A percentile compares a stretch with the other conserved stretches of the same genome.
phyloP scores from a whole-genome alignment of 2,888 invertebrate genomes.

The Eupeodes luniger region DNA sequence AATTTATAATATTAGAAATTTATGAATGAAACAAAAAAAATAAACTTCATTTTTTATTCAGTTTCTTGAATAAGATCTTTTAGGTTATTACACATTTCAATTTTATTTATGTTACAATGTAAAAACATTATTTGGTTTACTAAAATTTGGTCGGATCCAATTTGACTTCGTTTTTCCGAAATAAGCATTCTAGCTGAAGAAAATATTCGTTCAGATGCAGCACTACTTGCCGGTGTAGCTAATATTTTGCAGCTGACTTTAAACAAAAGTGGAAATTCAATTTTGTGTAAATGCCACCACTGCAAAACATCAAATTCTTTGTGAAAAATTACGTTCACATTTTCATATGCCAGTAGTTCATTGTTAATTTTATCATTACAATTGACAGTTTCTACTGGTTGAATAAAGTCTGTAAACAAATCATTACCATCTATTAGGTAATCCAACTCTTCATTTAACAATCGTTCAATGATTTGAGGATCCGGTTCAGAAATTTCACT shows the following conservation, averaged over 20 bases:
- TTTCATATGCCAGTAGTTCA: no score
- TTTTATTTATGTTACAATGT: conserved; percentile 40
- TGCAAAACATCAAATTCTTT: background rate
- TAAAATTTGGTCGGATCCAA: conserved; percentile 48
- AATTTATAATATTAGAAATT: conserved; percentile 16
- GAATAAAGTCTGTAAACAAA: no score
- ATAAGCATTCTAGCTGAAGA: conserved; percentile 29
- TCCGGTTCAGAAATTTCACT: background rate
- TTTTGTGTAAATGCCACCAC: background rate
- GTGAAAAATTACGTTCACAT: no score
- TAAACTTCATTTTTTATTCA: conserved; percentile 2
- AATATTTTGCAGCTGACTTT: conserved; percentile 29
- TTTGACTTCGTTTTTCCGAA: conserved; percentile 42
- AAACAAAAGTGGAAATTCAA: background rate
- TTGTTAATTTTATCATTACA: no score
- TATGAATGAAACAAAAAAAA: conserved; percentile 11
- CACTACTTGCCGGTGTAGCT: conserved; percentile 34
- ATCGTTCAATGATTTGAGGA: background rate
- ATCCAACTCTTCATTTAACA: background rate
- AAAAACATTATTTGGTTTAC: conserved; percentile 48
- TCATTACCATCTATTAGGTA: no score
- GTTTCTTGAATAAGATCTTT: conserved; percentile 28
- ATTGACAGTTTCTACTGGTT: no score
- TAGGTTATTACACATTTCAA: no score
- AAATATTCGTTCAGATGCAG: conserved; percentile 46